Base-by-base conservation (phyloP, 2,888 invertebrate genomes). In the Conchocele bisecta region DNA sequence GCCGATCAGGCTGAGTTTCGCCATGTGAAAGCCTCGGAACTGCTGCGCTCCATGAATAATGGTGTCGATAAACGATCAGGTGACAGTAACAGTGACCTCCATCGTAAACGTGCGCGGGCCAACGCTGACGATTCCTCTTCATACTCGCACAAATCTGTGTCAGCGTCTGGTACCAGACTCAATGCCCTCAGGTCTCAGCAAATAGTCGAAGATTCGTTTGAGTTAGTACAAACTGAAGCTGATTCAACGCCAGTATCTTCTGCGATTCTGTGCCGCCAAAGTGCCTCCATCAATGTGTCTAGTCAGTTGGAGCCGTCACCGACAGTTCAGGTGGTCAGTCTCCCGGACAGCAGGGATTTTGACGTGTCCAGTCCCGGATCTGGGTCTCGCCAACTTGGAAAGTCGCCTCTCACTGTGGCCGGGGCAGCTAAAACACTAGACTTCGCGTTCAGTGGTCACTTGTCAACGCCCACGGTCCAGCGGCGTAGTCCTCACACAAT, bases 161-260 rank as follows among this genome's bases (percentile, higher is more conserved):
- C n/a, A n/a, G n/a, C n/a, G n/a, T n/a, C n/a, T n/a, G n/a, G n/a
- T n/a, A n/a, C n/a, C n/a, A 46, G 56, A 9, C n/a, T 48, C 15
- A 24, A 59, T 46, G 20, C 29, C 11, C 3, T 44, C 35, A 20
- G 20, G 6, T 44, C 69, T 56, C 35, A 53, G 57, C 58, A 72
- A 39, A 63, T 68, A 41, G 61, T 66, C 17, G 76, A 76, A 51
- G 76, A 76, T 28, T 66, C 63, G 33, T 65, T 76, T 54, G 76
- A 76, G 64, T 50, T 72, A 11, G 51, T 76, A 39, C 73, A 73
- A 24, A 54, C 69, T 22, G 76, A 76, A 22, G 44, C 44, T 29
- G 60, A 65, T 11, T 61, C 58, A 22, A 70, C 64, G 17, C 31
- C 33, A 15, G 54, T n/a, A 46, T 28, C 41, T 46, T 22, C 50